A percentile compares a stretch with the other conserved stretches of the same genome.
Conservation (phyloP, 2,113 vertebrate species). For the Rhineura floridana region DNA sequence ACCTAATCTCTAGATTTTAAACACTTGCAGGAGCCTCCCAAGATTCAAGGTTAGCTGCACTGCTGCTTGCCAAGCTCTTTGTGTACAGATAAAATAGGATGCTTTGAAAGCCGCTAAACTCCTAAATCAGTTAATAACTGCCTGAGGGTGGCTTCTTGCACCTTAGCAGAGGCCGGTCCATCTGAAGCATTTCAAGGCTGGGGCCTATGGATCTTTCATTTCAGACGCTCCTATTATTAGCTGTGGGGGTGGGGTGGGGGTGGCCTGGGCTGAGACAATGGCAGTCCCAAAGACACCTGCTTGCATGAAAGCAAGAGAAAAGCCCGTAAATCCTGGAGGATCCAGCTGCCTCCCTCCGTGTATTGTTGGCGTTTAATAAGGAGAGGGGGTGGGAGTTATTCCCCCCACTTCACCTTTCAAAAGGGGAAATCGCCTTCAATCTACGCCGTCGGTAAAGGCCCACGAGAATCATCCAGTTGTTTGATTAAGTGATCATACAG, state of each 20-base stretch:
- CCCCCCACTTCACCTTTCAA: conserved; percentile 58
- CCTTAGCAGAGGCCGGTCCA: conserved; percentile 5
- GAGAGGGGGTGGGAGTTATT: conserved; percentile 68
- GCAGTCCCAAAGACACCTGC: conserved; percentile 90
- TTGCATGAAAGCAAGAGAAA: conserved; percentile 85
- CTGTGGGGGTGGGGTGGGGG: conserved; percentile 6
- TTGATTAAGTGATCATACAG: conserved; percentile 65
- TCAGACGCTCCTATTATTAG: conserved; percentile 79
- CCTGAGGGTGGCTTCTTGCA: conserved; percentile 1
- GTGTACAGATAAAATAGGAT: conserved; percentile 5
- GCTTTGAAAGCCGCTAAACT: conserved; percentile 6
- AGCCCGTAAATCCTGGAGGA: conserved; percentile 88
- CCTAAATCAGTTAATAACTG: background rate
- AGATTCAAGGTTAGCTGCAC: conserved; percentile 1
- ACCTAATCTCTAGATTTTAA: background rate
- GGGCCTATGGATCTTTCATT: conserved; percentile 76
- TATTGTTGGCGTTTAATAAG: conserved; percentile 72
- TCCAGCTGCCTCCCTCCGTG: conserved; percentile 83
- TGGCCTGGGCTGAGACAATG: conserved; percentile 77
- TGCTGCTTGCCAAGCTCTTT: conserved; percentile 1
- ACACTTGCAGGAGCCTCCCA: background rate
- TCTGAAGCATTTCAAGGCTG: conserved; percentile 59
- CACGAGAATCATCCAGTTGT: conserved; percentile 56
- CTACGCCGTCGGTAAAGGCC: conserved; percentile 44
- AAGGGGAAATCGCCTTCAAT: conserved; percentile 60